Evolutionary conservation across 2,113 vertebrate species (phyloP), one percentile per base, ranked within the genome.

Genomic region (Apaloderma vittatum): DNA sequence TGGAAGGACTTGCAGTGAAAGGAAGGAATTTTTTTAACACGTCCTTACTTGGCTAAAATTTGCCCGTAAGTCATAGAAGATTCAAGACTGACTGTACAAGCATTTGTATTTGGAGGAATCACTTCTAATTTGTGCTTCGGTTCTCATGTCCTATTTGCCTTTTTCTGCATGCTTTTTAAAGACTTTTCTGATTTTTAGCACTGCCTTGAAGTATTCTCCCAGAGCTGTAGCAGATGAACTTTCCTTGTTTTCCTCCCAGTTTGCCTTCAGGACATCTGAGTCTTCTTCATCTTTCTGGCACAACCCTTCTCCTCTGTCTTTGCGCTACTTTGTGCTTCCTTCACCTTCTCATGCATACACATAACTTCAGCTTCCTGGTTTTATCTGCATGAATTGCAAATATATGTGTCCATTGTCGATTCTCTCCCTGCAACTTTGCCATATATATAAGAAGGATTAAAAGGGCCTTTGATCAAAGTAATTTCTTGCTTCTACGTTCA

Each of bases 1-100:
- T 96, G 86, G 90, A 92, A 87, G 52, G 49, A 57, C 34, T 90
- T 90, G 46, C 40, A 86, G 22, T 88, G 43, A 86, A 95, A 78
- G 71, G 86, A 80, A 30, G 70, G 37, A 82, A 5, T 87, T 85
- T 88, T 96, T 94, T 88, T 67, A 92, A 74, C 57, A 74, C 4
- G 0, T 86, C 58, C 9, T 32, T 51, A 88, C 62, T 77, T 91
- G 59, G 57, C 67, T 86, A 45, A 94, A 94, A n/a, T 61, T 65
- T 76, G 24, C 59, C 43, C 36, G 48, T 62, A 70, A 70, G 81
- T 92, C 43, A 63, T 5, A 62, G n/a, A 59, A 83, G 57, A 87
- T 83, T 92, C 12, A 92, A 91, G 29, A 72, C 52, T 91, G 71
- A 67, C 54, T 83, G 36, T 57, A 65, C 48, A 80, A 70, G 24